phyloP scores from a whole-genome alignment of 2,888 invertebrate species.

The Sminthurinus aureus region DNA sequence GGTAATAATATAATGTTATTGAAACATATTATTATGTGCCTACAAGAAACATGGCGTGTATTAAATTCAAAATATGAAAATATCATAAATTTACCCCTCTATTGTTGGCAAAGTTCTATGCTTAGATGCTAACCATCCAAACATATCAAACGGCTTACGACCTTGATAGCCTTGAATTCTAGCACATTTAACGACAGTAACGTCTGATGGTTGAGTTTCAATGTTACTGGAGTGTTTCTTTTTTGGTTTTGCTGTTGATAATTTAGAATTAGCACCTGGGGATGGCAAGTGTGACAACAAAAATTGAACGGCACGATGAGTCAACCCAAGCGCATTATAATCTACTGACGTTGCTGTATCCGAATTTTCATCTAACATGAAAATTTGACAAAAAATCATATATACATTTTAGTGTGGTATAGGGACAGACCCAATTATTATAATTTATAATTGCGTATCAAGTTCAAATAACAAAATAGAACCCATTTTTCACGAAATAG shows the following conservation, averaged over 20 bases:
- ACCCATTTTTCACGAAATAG: no score
- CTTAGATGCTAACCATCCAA: constrained; percentile 83
- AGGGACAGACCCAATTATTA: background rate
- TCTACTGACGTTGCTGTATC: background rate
- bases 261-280: constrained; percentile 2
- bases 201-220: background rate
- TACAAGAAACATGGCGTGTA: background rate
- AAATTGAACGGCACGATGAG: constrained; percentile 86
- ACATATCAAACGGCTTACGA: constrained; percentile 77
- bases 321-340: constrained; percentile 73
- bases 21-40: background rate
- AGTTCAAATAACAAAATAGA: no score
- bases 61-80: background rate
- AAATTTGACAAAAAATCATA: background rate
- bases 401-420: background rate
- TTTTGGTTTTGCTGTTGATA: background rate
- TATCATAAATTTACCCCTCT: constrained; percentile 23
- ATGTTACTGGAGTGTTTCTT: background rate
- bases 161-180: constrained; percentile 79
- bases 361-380: constrained; percentile 1
- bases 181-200: constrained; percentile 76
- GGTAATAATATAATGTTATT: background rate
- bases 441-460: background rate
- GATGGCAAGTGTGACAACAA: constrained; percentile 83
- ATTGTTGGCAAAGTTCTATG: constrained; percentile 27